Base-by-base conservation (phyloP, 2,888 invertebrate genomes). In the Mythimna ferrago region DNA sequence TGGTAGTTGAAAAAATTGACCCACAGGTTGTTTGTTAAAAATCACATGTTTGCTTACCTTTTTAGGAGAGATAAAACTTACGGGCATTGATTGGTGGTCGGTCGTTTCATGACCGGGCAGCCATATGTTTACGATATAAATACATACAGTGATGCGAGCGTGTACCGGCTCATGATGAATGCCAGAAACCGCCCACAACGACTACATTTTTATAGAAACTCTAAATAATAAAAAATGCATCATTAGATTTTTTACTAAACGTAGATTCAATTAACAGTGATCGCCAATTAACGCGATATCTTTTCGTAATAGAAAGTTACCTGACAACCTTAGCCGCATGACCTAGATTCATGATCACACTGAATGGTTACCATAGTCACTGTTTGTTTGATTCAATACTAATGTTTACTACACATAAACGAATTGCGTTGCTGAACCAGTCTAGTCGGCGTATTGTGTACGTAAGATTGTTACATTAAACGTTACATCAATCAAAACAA, bases 111-210 rank as follows among this genome's bases (percentile, higher is more conserved):
- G 87, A 88, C 82, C 84, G 87, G 82, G 85, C 89, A 92, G 94
- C 94, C 95, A 95, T 94, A 94, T 95, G 95, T 94, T 95, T 92
- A 93, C 90, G 93, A 92, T 95, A 93, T 94, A 93, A 94, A 93
- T 93, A 94, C 92, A 78, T 85, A 88, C 80, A 79, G 80, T 71
- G 78, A 75, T 77, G 87, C 89, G 89, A 87, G 87, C 86, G 86
- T 85, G 88, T 89, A 90, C 92, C 88, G 87, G 88, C 90, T 87
- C 91, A 91, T 93, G 91, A 92, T 92, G 89, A 85, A 92, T 89
- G 91, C 92, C 93, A 94, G 93, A 91, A 89, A 92, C 92, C 95
- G 95, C 95, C 95, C 95, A 95, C 95, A 76, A 67, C 70, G 69
- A 76, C 64, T 74, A 73, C 48, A 78, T 65, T 79, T 83, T 73